phyloP scores from a whole-genome alignment of 2,113 vertebrate species.

The Grammomys surdaster region DNA sequence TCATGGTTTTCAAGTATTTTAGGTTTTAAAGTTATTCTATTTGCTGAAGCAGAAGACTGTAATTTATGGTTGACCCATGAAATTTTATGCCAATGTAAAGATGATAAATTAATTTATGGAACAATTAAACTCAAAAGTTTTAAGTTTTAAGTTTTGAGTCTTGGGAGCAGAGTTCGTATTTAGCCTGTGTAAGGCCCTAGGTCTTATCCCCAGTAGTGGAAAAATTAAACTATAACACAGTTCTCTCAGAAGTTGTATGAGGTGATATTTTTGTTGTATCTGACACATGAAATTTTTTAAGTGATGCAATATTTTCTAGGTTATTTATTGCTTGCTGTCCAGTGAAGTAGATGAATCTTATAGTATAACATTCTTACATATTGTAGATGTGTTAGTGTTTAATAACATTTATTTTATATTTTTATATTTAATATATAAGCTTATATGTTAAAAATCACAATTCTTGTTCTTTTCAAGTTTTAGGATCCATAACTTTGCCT shows the following conservation, averaged over 20 bases:
- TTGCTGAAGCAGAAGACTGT: constrained; percentile 18
- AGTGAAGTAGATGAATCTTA: neutral
- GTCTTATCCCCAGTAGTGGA: neutral
- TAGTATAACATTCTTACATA: neutral
- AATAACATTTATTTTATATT: neutral
- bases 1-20: constrained; percentile 57
- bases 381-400: constrained; percentile 26
- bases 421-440: neutral
- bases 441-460: constrained; percentile 31
- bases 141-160: neutral
- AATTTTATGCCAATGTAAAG: constrained; percentile 15
- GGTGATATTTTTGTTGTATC: constrained; percentile 36
- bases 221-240: neutral
- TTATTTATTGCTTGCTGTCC: neutral
- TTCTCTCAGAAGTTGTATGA: constrained; percentile 17
- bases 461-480: constrained; percentile 49
- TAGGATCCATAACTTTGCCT: neutral
- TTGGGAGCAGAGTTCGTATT: neutral
- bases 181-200: neutral
- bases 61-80: neutral
- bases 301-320: neutral
- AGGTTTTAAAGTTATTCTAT: constrained; percentile 40
- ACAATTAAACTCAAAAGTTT: constrained; percentile 1
- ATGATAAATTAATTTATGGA: constrained; percentile 34
- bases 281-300: neutral